Base-by-base conservation (phyloP, 1,140 invertebrate genomes). In the Lasaia peninsularis region DNA sequence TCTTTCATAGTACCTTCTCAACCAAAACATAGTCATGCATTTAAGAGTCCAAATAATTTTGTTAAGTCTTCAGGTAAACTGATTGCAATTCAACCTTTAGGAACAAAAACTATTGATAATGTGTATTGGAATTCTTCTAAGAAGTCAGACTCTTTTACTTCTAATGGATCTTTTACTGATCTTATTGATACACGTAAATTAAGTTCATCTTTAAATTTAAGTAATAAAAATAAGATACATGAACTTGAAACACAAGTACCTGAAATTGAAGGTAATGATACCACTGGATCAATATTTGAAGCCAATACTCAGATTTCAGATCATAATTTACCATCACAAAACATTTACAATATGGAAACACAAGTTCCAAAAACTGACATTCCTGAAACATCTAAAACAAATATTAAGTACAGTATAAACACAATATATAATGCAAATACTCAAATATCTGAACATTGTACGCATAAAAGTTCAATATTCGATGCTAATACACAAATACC, bases 1-100 rank as follows among this genome's bases (percentile, higher is more conserved):
- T 85, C 85, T 1, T 80, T 85, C 44, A 63, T 81, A 51, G 67
- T 37, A 31, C 62, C 73, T 50, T 79, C 80, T 50, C 80, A 82
- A 66, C 56, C 65, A 18, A 75, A 73, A 55, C 55, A 32, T 50
- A 52, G n/a, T n/a, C n/a, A 57, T 52, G 24, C 31, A 52, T 69
- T 70, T 58, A 66, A 69, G 44, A 72, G 67, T 57, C 58, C 71
- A 14, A 67, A 61, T 33, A 69, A 74, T 33, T 75, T 74, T 59
- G 55, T 74, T 58, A 86, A 83, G 63, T 52, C 66, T 9, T 69
- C 65, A 28, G 63, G 58, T 6, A 81, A 73, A 65, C 67, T 70
- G 50, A 60, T 75, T 57, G 21, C 65, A 28, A 75, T 76, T 51
- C 67, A 74, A 59, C 66, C 76, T 9, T 52, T 78, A n/a, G 72